phyloP scores from a whole-genome alignment of 2,113 vertebrate genomes.

The Pituophis catenifer region DNA sequence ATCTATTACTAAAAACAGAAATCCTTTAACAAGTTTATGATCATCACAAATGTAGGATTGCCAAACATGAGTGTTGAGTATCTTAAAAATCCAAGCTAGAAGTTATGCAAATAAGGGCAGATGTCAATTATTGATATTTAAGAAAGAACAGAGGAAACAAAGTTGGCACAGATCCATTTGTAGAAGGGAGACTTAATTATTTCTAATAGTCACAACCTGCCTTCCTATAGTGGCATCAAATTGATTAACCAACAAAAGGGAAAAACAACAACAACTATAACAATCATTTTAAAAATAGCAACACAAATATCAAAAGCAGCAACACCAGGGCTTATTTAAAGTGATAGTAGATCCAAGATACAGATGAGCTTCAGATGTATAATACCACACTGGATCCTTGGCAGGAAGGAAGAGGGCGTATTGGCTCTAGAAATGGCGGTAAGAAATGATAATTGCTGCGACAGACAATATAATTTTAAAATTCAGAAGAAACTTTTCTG shows the following conservation, averaged over 20 bases:
- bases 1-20: neutral
- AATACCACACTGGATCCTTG: conserved; percentile 47
- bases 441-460: conserved; percentile 23
- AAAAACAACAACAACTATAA: neutral
- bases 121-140: neutral
- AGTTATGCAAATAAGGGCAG: neutral
- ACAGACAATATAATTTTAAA: conserved; percentile 47
- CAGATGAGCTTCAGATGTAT: conserved; percentile 67
- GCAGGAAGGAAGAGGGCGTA: neutral
- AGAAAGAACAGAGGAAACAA: neutral
- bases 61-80: neutral
- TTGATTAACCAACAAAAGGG: neutral
- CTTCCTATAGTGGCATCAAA: neutral
- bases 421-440: conserved; percentile 23
- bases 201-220: neutral
- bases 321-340: conserved; percentile 3
- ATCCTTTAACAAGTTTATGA: neutral
- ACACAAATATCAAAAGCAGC: neutral
- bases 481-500: conserved; percentile 49
- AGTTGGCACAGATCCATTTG: neutral
- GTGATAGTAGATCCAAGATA: conserved; percentile 66
- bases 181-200: neutral
- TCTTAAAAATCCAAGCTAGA: neutral
- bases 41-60: neutral
- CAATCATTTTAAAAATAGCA: neutral